Base-by-base conservation (phyloP, 2,888 invertebrate genomes). In the Pemphredon lugubris region DNA sequence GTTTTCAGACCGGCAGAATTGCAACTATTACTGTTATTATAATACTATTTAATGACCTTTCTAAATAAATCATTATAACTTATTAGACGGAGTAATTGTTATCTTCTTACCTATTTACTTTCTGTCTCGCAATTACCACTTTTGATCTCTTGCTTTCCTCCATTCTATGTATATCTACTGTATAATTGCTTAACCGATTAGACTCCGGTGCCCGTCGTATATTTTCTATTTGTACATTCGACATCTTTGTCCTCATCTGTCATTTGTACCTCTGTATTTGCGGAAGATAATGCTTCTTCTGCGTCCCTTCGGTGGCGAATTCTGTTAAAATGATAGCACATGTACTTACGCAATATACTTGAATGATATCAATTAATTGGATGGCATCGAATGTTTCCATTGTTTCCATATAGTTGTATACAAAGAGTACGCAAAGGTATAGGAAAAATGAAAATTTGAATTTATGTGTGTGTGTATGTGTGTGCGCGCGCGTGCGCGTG, bases 241-340 rank as follows among this genome's bases (percentile, higher is more conserved):
- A 26, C 3, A 26, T 26, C 26, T 26, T 23, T 21, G 16, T 21
- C 30, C 18, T 63, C 42, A 66, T 51, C 63, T 66, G n/a, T 73
- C 48, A 14, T 39, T 58, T 14, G 21, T 21, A 39, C 6, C 16
- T 18, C 83, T 77, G 59, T 80, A 70, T 71, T 84, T 87, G 5
- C 85, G 82, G 53, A 87, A 87, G 48, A 87, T 84, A 60, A 71
- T 85, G 63, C 87, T 88, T 44, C 86, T 79, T 61, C 84, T 74
- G 37, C 86, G 84, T 44, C 67, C 71, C 71, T 75, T 82, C 14
- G 87, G 87, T 3, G 87, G 75, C 34, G 64, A 64, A 50, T 84
- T 86, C 86, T 86, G 61, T 70, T 45, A 55, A 73, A 75, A 60
- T 44, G 47, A 63, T 13, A 54, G 20, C 7, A 53, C n/a, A 60